A percentile compares a stretch with the other conserved stretches of the same genome.
Evolutionary conservation across 2,797 vertebrate genomes (phyloP).

Genomic region (Liasis olivaceus): DNA sequence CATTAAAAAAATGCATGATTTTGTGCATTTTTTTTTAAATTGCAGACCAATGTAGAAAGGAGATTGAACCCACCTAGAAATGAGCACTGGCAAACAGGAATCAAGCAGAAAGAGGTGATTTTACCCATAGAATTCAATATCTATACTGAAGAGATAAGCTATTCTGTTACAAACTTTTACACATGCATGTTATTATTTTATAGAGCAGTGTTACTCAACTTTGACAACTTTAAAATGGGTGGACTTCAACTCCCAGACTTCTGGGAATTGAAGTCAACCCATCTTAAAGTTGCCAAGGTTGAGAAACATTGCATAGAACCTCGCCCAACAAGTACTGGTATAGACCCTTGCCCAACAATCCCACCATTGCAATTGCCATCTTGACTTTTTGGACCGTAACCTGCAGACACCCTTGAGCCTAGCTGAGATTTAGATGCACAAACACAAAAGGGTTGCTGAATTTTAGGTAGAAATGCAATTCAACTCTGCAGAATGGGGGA

Average conservation of each 20-base stretch:
- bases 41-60: neutral
- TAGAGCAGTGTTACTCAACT: neutral
- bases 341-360: too few species aligned
- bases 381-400: neutral
- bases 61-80: neutral
- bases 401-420: neutral
- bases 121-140: conserved; percentile 55
- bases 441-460: neutral
- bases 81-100: neutral
- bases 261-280: too few species aligned
- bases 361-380: neutral
- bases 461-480: neutral
- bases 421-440: neutral
- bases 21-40: neutral
- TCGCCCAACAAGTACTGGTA: too few species aligned
- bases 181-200: conserved; percentile 41
- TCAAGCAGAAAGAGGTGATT: neutral
- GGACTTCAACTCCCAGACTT: too few species aligned
- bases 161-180: conserved; percentile 63
- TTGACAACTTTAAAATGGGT: too few species aligned
- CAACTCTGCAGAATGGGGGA: neutral
- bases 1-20: neutral
- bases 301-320: too few species aligned
- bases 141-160: conserved; percentile 49
- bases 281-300: too few species aligned